phyloP scores from a whole-genome alignment of 2,888 invertebrate genomes.

The Latrodectus hesperus region DNA sequence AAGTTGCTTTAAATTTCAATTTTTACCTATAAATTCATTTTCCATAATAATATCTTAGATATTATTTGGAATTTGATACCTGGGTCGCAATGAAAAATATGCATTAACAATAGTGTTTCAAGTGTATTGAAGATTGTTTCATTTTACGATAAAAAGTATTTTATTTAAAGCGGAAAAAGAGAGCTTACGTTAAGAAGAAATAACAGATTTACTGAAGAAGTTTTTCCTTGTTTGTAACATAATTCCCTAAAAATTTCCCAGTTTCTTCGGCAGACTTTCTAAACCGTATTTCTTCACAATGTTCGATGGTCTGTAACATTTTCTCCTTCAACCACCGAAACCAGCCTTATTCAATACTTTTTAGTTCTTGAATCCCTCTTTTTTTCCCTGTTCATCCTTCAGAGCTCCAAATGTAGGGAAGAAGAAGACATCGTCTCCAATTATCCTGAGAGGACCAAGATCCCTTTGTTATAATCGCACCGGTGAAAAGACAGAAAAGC shows the following conservation, averaged over 20 bases:
- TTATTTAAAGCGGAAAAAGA: no score
- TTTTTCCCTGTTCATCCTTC: constrained; percentile 14
- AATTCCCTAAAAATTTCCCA: constrained; percentile 1
- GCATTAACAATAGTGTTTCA: no score
- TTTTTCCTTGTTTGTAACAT: constrained; percentile 5
- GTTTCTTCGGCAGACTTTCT: background rate
- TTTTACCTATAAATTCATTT: no score
- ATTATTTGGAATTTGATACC: no score
- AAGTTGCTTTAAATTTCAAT: no score
- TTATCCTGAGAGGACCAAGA: constrained; percentile 38
- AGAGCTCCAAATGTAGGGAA: constrained; percentile 1
- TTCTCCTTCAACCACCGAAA: constrained; percentile 4
- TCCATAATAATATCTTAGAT: no score
- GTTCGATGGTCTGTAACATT: background rate
- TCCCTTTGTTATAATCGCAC: constrained; percentile 45
- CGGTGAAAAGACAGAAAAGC: constrained; percentile 12
- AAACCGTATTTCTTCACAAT: background rate
- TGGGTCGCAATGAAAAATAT: no score
- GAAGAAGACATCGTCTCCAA: constrained; percentile 44
- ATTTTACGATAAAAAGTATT: no score
- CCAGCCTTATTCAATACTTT: background rate
- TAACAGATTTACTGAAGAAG: background rate
- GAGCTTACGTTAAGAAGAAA: background rate
- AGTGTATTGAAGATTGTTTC: no score
- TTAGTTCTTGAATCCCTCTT: background rate